Conservation (phyloP, 2,888 invertebrate species). For the Pollenia angustigena region DNA sequence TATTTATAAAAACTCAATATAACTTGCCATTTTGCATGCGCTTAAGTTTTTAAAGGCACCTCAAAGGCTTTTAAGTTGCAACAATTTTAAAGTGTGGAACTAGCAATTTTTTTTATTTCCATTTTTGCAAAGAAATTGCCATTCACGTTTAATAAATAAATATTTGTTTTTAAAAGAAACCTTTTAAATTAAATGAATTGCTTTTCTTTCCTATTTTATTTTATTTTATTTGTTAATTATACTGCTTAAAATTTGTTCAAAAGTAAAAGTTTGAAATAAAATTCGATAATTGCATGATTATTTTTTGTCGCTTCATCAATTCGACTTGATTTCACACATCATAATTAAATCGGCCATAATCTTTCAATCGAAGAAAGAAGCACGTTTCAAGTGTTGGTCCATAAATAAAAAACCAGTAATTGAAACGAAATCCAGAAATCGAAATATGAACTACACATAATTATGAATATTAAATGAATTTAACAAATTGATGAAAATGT, state of each 20-base stretch:
- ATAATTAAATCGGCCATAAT: conserved; percentile 20
- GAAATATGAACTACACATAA: background rate
- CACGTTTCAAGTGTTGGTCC: conserved; percentile 53
- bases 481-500: background rate
- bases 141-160: too few species aligned
- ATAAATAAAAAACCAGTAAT: conserved; percentile 23
- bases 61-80: too few species aligned
- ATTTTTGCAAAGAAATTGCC: too few species aligned
- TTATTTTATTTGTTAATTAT: background rate
- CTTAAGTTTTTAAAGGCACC: too few species aligned
- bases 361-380: conserved; percentile 23
- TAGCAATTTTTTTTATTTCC: too few species aligned
- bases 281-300: background rate
- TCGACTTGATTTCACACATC: conserved; percentile 14
- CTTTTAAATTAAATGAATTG: background rate
- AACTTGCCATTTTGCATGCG: too few species aligned
- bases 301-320: background rate
- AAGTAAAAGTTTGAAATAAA: conserved; percentile 31
- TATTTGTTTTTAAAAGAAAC: too few species aligned
- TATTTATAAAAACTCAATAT: too few species aligned
- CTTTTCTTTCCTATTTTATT: background rate
- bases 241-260: background rate
- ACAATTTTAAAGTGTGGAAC: too few species aligned
- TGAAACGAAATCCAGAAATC: conserved; percentile 5
- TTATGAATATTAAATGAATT: conserved; percentile 29